phyloP scores from a whole-genome alignment of 2,797 vertebrate species.

The Fistularia tabacaria region DNA sequence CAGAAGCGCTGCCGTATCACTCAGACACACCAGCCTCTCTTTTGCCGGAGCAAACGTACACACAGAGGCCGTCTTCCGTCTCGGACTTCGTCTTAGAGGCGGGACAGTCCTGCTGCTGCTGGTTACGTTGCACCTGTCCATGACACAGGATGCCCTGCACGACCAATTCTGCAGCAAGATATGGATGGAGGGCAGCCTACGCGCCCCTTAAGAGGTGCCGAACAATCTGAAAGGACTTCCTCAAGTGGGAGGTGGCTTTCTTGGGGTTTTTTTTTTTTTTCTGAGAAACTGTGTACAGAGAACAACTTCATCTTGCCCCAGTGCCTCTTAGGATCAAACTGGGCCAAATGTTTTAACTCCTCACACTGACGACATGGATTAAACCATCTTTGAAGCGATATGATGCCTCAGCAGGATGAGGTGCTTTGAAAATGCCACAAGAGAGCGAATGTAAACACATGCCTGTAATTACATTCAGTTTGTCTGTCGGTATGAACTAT shows the following conservation, averaged over 20 bases:
- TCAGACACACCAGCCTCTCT: conserved; percentile 45
- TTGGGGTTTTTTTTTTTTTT: neutral
- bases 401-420: too few relatives aligned
- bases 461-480: too few relatives aligned
- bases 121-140: conserved; percentile 37
- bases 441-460: too few relatives aligned
- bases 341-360: too few relatives aligned
- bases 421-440: too few relatives aligned
- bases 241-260: conserved; percentile 33
- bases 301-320: too few relatives aligned
- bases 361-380: too few relatives aligned
- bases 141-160: conserved; percentile 9
- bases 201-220: neutral
- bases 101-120: conserved; percentile 22
- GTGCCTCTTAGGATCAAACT: too few relatives aligned
- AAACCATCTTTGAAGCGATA: too few relatives aligned
- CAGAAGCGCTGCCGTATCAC: conserved; percentile 40
- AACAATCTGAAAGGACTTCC: conserved; percentile 13
- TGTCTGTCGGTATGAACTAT: too few relatives aligned
- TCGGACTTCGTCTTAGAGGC: conserved; percentile 10
- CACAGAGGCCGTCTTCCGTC: conserved; percentile 29
- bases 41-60: conserved; percentile 42
- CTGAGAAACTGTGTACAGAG: neutral
- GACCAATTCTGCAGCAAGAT: neutral
- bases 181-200: conserved; percentile 1